Percentiles rank a stretch among this genome's conserved stretches.
Conservation (phyloP, 64 coral and sea anemone genomes). For the Montipora cactus region DNA sequence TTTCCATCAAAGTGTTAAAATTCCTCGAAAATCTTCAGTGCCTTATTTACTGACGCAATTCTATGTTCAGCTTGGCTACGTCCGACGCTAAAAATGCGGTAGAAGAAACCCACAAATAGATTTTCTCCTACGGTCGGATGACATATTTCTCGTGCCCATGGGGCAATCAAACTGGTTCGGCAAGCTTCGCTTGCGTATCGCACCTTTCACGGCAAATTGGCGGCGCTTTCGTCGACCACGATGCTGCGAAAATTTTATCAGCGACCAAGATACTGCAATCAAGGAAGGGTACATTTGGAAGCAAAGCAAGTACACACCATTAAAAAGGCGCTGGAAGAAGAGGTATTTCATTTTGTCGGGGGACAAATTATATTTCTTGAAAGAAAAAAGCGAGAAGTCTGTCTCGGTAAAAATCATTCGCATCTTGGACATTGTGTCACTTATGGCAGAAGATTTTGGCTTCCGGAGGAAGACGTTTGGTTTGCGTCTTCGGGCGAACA, state of each 20-base stretch:
- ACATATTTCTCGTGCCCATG: conserved; percentile 10
- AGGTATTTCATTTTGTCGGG: conserved; percentile 63
- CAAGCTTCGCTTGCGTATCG: conserved; percentile 29
- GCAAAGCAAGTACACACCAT: conserved; percentile 35
- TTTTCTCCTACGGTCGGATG: background rate
- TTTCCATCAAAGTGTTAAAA: background rate
- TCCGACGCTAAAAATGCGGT: conserved; percentile 1
- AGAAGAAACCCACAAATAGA: background rate
- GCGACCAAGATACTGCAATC: conserved; percentile 4
- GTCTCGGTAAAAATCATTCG: conserved; percentile 66
- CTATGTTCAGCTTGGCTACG: background rate
- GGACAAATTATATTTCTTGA: conserved; percentile 73
- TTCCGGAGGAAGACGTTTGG: conserved; percentile 64
- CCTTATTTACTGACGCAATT: background rate
- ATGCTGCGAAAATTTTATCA: conserved; percentile 25
- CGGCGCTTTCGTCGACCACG: conserved; percentile 23
- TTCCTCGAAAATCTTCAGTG: background rate
- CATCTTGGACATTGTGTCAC: conserved; percentile 60
- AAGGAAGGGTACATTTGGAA: conserved; percentile 73
- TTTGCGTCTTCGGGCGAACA: conserved; percentile 59
- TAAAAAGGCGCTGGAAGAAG: conserved; percentile 53
- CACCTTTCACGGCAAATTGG: conserved; percentile 15
- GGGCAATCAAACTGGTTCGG: conserved; percentile 20
- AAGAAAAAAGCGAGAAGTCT: conserved; percentile 60
- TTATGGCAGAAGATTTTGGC: conserved; percentile 68